phyloP scores from a whole-genome alignment of 2,797 vertebrate genomes.

The Ctenosaura bakeri region DNA sequence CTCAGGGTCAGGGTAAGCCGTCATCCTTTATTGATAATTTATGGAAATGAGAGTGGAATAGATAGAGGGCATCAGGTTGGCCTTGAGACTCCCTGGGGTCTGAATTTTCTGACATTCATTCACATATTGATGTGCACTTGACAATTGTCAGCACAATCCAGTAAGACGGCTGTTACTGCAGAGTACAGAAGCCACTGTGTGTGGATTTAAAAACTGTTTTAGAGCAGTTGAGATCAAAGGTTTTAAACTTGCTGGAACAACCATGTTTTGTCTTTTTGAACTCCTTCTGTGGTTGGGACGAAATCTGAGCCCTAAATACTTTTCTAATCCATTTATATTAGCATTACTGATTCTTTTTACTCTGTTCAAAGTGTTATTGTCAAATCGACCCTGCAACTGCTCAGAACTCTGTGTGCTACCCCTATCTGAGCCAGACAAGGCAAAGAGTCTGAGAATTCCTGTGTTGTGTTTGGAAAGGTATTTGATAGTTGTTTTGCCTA shows the following conservation, averaged over 20 bases:
- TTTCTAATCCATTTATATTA: conserved; percentile 4
- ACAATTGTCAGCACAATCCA: not conserved
- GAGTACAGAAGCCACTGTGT: not conserved
- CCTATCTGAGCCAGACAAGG: conserved; percentile 16
- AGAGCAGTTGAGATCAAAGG: not conserved
- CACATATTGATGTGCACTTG: not conserved
- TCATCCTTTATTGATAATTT: not conserved
- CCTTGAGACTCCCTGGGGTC: not conserved
- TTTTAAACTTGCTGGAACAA: not conserved
- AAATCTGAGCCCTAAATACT: not conserved
- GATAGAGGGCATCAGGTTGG: not conserved
- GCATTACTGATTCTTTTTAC: not conserved
- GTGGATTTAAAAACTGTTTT: not conserved
- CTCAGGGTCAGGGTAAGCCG: not conserved
- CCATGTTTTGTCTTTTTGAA: not conserved
- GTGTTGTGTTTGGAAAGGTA: not conserved
- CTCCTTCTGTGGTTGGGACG: not conserved
- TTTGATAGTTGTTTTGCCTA: conserved; percentile 1
- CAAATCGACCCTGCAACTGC: not conserved
- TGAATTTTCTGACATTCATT: not conserved
- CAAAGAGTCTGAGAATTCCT: conserved; percentile 6
- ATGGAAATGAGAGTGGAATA: conserved; percentile 1
- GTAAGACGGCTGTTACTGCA: not conserved
- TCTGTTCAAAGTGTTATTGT: conserved; percentile 1
- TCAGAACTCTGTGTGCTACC: not conserved